Evolutionary conservation across 1,140 invertebrate genomes (phyloP).

Genomic region (Saccostrea cuccullata): DNA sequence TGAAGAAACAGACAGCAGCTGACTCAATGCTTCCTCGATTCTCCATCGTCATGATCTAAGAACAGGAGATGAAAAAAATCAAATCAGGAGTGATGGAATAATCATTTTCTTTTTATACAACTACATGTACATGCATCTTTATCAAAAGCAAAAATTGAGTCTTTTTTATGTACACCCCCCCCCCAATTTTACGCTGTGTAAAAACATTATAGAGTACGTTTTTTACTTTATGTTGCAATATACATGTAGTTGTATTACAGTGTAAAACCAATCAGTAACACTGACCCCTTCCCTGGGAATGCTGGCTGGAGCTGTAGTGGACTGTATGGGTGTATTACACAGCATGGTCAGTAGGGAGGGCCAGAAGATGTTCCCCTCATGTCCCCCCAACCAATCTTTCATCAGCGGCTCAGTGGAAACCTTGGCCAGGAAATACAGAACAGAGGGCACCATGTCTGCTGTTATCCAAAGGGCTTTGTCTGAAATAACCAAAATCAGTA

Average conservation of each 20-base stretch:
- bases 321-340: constrained; percentile 81
- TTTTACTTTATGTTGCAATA: background rate
- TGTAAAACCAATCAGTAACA: background rate
- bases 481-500: constrained; percentile 21
- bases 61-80: too few species aligned
- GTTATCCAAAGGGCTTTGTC: constrained; percentile 69
- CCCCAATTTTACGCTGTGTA: background rate
- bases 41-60: constrained; percentile 70
- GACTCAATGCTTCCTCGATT: constrained; percentile 76
- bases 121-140: too few species aligned
- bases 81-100: too few species aligned
- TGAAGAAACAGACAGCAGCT: constrained; percentile 78
- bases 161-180: too few species aligned
- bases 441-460: constrained; percentile 77
- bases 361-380: constrained; percentile 90
- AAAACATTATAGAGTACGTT: background rate
- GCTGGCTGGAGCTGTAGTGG: constrained; percentile 32
- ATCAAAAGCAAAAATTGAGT: too few species aligned
- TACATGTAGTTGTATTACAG: too few species aligned
- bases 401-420: constrained; percentile 88
- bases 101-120: too few species aligned
- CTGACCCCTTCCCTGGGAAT: constrained; percentile 16
- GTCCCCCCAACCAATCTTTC: constrained; percentile 90
- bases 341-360: constrained; percentile 87
- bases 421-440: constrained; percentile 89